Conservation (phyloP, 2,113 vertebrate genomes). For the Eleginops maclovinus region DNA sequence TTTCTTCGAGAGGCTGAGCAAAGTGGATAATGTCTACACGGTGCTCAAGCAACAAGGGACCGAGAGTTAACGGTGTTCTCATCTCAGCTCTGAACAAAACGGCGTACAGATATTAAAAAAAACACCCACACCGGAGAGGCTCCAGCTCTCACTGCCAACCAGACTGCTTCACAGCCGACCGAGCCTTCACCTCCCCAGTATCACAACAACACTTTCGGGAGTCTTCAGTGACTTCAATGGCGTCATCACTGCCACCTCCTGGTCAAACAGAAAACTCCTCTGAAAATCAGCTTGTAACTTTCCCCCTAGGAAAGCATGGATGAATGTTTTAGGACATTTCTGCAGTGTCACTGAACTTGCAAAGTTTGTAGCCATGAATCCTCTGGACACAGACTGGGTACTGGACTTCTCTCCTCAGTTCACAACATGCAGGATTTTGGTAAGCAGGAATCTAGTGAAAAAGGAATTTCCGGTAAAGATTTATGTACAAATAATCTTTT, state of each 20-base stretch:
- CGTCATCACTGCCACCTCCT: slow-evolving; percentile 47
- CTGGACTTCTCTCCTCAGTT: slow-evolving; percentile 16
- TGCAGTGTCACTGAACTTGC: slow-evolving; percentile 15
- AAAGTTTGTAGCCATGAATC: slow-evolving; percentile 4
- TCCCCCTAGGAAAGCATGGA: background rate
- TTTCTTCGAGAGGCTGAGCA: slow-evolving; percentile 97
- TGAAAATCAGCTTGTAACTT: background rate
- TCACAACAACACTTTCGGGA: slow-evolving; percentile 1
- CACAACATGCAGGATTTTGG: slow-evolving; percentile 7
- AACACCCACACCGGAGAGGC: slow-evolving; percentile 28
- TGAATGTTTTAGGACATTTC: slow-evolving; percentile 30
- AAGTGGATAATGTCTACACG: slow-evolving; percentile 93
- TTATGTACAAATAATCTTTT: slow-evolving; percentile 29
- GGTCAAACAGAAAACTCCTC: slow-evolving; percentile 46
- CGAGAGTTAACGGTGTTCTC: slow-evolving; percentile 87
- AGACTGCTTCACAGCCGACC: slow-evolving; percentile 33
- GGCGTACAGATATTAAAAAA: slow-evolving; percentile 2
- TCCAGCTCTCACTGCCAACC: slow-evolving; percentile 39
- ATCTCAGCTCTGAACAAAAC: slow-evolving; percentile 43
- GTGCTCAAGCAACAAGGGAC: slow-evolving; percentile 94
- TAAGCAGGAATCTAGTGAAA: slow-evolving; percentile 5
- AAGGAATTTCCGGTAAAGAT: too few species aligned
- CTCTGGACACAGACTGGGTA: slow-evolving; percentile 19
- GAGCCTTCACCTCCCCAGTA: slow-evolving; percentile 31
- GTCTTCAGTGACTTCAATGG: background rate